Base-by-base conservation (phyloP, 2,888 invertebrate genomes). In the Tinea trinotella region DNA sequence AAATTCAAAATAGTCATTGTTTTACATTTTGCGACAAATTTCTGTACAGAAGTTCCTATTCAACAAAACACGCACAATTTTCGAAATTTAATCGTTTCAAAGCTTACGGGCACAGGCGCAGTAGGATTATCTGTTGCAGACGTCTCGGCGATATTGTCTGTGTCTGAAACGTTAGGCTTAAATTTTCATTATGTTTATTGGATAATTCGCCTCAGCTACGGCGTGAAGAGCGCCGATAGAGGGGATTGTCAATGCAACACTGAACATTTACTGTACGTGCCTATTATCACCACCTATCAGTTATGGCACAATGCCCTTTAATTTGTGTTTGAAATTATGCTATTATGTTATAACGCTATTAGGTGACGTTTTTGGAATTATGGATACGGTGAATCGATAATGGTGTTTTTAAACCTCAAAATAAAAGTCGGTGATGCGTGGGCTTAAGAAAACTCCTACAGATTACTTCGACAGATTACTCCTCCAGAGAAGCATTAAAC, bases 161-260 rank as follows among this genome's bases (percentile, higher is more conserved):
- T 76, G 72, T 36, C 44, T 53, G 53, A 52, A 52, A 44, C 56
- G 54, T 50, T 76, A 75, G 78, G 82, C 82, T 83, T 83, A 83
- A 84, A 83, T 83, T 81, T 83, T 85, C 84, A 84, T 84, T 82
- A 84, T 80, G 80, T 81, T 83, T 83, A 84, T 83, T 81, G 84
- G 80, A 84, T 83, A 82, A 83, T 83, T 77, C 81, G 72, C 73
- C 72, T 71, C 70, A 67, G 66, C 64, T 64, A 67, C 68, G 67
- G 77, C 79, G 74, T 80, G 80, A 81, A 74, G 64, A 68, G 59
- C 60, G 56, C 71, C 76, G 83, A 84, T 84, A 84, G 76, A 73
- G 70, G 61, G 77, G 82, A 81, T 83, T 78, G 72, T 76, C 70
- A 68, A 82, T 84, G 84, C 82, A 78, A 84, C 79, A 76, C 67